Conservation (phyloP, 2,113 vertebrate species). For the Pomatorhinus ruficollis region DNA sequence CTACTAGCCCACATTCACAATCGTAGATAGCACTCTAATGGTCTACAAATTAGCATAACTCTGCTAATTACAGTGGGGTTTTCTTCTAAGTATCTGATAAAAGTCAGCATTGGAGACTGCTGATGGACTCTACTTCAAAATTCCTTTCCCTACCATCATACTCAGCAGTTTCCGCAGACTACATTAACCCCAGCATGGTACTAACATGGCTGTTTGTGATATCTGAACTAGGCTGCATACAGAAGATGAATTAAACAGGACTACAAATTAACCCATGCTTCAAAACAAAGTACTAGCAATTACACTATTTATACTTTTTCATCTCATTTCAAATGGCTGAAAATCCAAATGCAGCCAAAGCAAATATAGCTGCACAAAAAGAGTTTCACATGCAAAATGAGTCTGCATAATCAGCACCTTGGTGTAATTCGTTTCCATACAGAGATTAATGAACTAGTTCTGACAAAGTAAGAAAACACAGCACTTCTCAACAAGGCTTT, state of each 20-base stretch:
- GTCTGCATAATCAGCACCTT: neutral
- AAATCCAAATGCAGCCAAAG: neutral
- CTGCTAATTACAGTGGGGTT: neutral
- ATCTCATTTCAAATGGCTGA: neutral
- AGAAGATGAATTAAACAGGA: neutral
- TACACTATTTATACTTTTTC: neutral
- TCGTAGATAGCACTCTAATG: fast-evolving
- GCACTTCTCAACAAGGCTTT: neutral
- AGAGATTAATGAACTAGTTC: neutral
- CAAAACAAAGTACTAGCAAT: neutral
- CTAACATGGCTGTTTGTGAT: fast-evolving
- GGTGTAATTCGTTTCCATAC: neutral
- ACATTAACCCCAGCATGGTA: neutral
- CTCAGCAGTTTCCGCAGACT: neutral
- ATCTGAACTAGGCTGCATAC: neutral
- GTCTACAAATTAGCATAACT: neutral
- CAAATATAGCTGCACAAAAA: neutral
- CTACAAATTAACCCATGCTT: neutral
- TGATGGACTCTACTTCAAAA: neutral
- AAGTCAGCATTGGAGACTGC: neutral
- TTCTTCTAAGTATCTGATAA: neutral
- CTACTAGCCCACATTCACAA: neutral
- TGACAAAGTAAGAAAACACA: neutral
- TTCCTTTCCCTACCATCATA: neutral
- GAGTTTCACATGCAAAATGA: neutral